These are phyloP conservation scores for Eutolmus rufibarbis DNA, from an alignment of 2,888 invertebrate species.

Conservation along the genomic window DNA sequence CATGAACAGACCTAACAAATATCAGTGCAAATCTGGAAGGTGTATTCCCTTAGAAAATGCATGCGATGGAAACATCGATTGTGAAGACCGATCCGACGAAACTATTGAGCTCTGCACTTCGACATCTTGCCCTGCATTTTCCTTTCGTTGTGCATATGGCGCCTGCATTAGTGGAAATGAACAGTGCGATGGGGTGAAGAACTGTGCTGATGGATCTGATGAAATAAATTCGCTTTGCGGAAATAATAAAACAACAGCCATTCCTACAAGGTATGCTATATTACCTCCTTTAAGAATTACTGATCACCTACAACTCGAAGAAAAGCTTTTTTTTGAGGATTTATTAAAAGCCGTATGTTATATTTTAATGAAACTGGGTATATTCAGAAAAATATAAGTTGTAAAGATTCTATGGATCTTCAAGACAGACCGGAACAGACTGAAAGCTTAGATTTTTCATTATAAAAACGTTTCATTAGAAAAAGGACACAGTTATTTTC, in stretches of 20 bases:
- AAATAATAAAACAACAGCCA: background rate
- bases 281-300: background rate
- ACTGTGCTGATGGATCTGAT: slow-evolving; percentile 55
- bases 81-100: slow-evolving; percentile 53
- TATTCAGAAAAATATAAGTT: too few species aligned
- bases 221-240: slow-evolving; percentile 51
- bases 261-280: background rate
- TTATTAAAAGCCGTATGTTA: too few species aligned
- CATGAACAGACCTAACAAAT: background rate
- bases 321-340: too few species aligned
- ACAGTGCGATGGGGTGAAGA: slow-evolving; percentile 50
- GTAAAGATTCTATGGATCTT: too few species aligned
- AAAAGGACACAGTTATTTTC: too few species aligned
- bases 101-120: slow-evolving; percentile 49
- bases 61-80: slow-evolving; percentile 61
- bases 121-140: slow-evolving; percentile 50
- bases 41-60: slow-evolving; percentile 49
- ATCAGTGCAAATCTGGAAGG: slow-evolving; percentile 48
- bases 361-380: too few species aligned
- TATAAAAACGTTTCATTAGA: too few species aligned
- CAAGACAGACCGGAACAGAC: too few species aligned
- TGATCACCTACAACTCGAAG: too few species aligned
- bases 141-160: slow-evolving; percentile 55
- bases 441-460: too few species aligned
- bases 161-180: slow-evolving; percentile 51